These are phyloP conservation scores for Zoanthus solanderi DNA, from an alignment of 92 coral and sea anemone genomes.

Conservation along the genomic window DNA sequence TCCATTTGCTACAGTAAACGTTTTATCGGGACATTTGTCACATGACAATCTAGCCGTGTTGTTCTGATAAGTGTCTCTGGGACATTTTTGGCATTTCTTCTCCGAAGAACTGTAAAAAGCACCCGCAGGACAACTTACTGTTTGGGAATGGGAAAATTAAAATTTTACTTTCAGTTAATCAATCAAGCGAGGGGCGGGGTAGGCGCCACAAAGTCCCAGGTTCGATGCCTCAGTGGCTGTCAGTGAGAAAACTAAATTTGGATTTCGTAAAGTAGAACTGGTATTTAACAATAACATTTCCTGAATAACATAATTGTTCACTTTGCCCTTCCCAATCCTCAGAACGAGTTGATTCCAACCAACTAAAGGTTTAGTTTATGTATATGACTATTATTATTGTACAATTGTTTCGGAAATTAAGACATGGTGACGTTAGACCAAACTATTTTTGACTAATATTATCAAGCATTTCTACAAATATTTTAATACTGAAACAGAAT, in stretches of 20 bases:
- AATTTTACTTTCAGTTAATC: too few species aligned
- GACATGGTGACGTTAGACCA: not conserved
- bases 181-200: too few species aligned
- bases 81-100: conserved; percentile 72
- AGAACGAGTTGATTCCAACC: not conserved
- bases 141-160: not conserved
- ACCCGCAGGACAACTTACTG: conserved; percentile 94
- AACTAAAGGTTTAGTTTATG: not conserved
- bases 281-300: too few species aligned
- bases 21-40: conserved; percentile 68
- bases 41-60: conserved; percentile 75
- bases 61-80: conserved; percentile 77
- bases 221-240: too few species aligned
- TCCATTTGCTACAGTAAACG: conserved; percentile 66
- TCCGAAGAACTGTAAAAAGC: conserved; percentile 60
- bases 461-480: not conserved
- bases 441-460: not conserved
- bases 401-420: not conserved
- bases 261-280: too few species aligned
- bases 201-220: too few species aligned
- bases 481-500: too few species aligned
- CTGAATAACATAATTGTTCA: not conserved
- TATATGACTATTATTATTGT: not conserved
- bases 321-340: not conserved
- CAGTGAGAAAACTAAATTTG: too few species aligned